phyloP scores from a whole-genome alignment of 2,797 vertebrate genomes.

The Cirrhinus molitorella region DNA sequence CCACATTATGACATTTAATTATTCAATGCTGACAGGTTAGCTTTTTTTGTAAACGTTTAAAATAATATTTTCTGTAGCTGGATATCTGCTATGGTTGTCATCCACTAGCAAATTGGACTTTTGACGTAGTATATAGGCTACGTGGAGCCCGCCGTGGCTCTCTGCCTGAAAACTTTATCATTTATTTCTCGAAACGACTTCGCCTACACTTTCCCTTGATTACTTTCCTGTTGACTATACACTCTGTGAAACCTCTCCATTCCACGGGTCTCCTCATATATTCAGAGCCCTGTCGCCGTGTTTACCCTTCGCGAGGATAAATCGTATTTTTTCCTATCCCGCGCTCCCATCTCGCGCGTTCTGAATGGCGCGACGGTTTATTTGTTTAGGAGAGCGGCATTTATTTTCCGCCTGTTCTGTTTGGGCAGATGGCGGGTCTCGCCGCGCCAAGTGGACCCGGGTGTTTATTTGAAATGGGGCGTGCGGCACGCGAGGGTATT shows the following conservation, averaged over 20 bases:
- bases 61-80: background rate
- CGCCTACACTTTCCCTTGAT: constrained; percentile 49
- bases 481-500: constrained; percentile 54
- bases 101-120: background rate
- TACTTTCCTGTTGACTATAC: constrained; percentile 57
- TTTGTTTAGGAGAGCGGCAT: constrained; percentile 74
- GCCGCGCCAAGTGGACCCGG: constrained; percentile 59
- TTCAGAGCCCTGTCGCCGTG: constrained; percentile 58
- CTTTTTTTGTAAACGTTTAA: background rate
- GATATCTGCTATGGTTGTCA: background rate
- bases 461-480: constrained; percentile 72
- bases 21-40: background rate
- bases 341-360: constrained; percentile 34
- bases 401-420: constrained; percentile 70
- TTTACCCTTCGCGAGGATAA: constrained; percentile 61
- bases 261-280: constrained; percentile 42
- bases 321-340: constrained; percentile 47
- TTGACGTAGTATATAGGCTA: background rate
- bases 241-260: constrained; percentile 52
- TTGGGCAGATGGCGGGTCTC: constrained; percentile 65
- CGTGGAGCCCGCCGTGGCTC: background rate
- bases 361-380: constrained; percentile 68
- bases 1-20: background rate
- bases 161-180: constrained; percentile 24
- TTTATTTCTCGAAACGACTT: constrained; percentile 54